phyloP scores from a whole-genome alignment of 1,140 invertebrate species.

The Homarus americanus region DNA sequence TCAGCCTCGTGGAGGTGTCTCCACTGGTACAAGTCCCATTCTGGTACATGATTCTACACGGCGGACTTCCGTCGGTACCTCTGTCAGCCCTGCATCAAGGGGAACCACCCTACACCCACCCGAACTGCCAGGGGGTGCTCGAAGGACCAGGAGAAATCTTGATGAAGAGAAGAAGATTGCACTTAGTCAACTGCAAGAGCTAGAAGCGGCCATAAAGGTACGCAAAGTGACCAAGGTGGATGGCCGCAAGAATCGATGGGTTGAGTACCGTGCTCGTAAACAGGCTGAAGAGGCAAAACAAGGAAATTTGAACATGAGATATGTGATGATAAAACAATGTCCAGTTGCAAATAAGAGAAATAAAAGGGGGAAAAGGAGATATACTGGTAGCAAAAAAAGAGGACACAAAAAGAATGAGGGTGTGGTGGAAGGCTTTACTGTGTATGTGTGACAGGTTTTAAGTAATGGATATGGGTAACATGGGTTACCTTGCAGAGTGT shows the following conservation, averaged over 20 bases:
- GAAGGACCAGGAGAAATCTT: slow-evolving; percentile 45
- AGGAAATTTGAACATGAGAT: neutral
- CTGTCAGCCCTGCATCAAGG: slow-evolving; percentile 20
- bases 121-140: slow-evolving; percentile 60
- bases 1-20: slow-evolving; percentile 55
- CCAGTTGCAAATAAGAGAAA: too few species aligned
- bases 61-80: slow-evolving; percentile 30
- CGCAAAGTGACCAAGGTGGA: slow-evolving; percentile 71
- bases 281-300: slow-evolving; percentile 44
- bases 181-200: slow-evolving; percentile 70
- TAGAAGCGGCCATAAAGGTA: slow-evolving; percentile 72
- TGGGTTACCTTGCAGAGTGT: too few species aligned
- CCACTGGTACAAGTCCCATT: slow-evolving; percentile 58
- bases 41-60: slow-evolving; percentile 69
- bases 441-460: too few species aligned
- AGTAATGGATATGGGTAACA: too few species aligned
- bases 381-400: too few species aligned
- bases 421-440: too few species aligned
- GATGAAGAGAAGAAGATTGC: slow-evolving; percentile 66
- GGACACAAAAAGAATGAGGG: too few species aligned
- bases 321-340: too few species aligned
- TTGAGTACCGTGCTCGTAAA: slow-evolving; percentile 70
- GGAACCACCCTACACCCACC: slow-evolving; percentile 48
- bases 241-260: slow-evolving; percentile 73
- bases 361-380: too few species aligned